A percentile compares a stretch with the other conserved stretches of the same genome.
These are phyloP conservation scores for Oreochromis grahami DNA, from an alignment of 2,797 vertebrate genomes.

Conservation along the genomic window DNA sequence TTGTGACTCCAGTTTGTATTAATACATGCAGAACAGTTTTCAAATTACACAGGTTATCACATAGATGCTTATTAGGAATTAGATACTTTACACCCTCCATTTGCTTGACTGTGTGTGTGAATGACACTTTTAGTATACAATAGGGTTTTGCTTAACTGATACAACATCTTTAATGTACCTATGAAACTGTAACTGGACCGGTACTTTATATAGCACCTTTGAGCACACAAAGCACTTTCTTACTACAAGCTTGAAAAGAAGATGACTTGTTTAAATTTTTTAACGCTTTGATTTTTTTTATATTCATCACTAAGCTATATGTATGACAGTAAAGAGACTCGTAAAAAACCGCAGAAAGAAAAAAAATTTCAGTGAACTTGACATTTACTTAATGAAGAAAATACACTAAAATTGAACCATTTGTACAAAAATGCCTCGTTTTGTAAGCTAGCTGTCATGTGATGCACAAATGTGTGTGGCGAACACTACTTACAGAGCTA, in stretches of 20 bases:
- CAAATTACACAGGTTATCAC: background rate
- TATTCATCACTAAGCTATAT: background rate
- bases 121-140: background rate
- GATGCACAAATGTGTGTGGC: background rate
- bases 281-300: background rate
- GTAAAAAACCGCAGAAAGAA: background rate
- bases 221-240: background rate
- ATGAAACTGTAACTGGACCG: background rate
- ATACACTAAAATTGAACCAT: background rate
- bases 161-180: background rate
- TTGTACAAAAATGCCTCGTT: background rate
- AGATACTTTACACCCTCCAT: background rate
- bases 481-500: background rate
- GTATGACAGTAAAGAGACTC: background rate
- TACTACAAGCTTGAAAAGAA: background rate
- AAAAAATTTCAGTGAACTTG: background rate
- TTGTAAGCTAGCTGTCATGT: background rate
- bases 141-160: background rate
- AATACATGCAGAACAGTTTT: background rate
- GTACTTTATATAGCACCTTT: background rate
- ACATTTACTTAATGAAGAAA: background rate
- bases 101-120: background rate
- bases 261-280: background rate
- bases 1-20: background rate
- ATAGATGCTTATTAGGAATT: background rate